Conservation (phyloP, 2,113 vertebrate species). For the Aspiorhynchus laticeps region DNA sequence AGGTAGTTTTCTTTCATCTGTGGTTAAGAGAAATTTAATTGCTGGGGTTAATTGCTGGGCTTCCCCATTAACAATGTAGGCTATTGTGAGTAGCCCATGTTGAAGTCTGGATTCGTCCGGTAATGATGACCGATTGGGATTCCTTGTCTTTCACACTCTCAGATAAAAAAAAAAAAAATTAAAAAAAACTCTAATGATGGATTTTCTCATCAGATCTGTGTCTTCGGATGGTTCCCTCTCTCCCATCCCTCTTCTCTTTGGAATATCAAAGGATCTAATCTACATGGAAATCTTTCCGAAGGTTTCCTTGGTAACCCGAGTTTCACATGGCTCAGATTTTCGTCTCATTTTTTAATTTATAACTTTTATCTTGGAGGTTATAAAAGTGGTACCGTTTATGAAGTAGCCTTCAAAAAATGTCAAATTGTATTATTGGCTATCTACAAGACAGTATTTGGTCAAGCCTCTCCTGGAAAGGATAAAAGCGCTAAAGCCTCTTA, state of each 20-base stretch:
- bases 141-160: neutral
- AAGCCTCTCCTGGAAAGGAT: conserved; percentile 10
- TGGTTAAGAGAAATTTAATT: neutral
- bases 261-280: conserved; percentile 60
- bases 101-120: neutral
- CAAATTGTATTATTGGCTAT: neutral
- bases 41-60: neutral
- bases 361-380: conserved; percentile 32
- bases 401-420: neutral
- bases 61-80: neutral
- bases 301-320: conserved; percentile 57
- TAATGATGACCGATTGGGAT: conserved; percentile 34
- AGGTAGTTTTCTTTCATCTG: conserved; percentile 13
- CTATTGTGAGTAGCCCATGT: conserved; percentile 5
- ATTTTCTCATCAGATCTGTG: conserved; percentile 38
- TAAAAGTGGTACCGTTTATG: conserved; percentile 19
- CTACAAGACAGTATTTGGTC: neutral
- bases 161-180: conserved; percentile 2
- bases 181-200: conserved; percentile 42
- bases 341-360: conserved; percentile 39
- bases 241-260: conserved; percentile 24
- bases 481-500: neutral
- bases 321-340: conserved; percentile 40
- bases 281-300: conserved; percentile 56
- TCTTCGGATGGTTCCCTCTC: conserved; percentile 23